Evolutionary conservation across 1,140 invertebrate species (phyloP).

Genomic region (Atopsyche davidsoni): DNA sequence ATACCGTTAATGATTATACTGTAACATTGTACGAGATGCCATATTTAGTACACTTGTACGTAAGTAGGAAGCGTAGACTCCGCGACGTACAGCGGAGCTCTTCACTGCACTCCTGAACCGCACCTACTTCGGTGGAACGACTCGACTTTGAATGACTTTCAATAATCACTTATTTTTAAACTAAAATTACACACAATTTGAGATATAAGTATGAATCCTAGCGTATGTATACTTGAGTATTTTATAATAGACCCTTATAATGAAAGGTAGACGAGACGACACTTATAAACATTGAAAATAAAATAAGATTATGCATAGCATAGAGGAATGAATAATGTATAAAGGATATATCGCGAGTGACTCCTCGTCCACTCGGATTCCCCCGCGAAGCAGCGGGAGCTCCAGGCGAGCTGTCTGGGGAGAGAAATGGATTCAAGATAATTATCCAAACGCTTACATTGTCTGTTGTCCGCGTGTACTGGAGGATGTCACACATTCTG

Average conservation of each 20-base stretch:
- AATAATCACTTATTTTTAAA: constrained; percentile 12
- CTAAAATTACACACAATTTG: constrained; percentile 8
- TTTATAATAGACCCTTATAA: constrained; percentile 27
- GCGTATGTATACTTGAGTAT: constrained; percentile 29
- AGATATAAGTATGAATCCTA: constrained; percentile 24
- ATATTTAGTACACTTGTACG: constrained; percentile 25
- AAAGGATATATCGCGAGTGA: constrained; percentile 19
- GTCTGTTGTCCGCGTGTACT: not conserved
- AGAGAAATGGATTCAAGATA: constrained; percentile 10
- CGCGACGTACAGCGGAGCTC: too few species aligned
- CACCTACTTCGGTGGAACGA: too few species aligned
- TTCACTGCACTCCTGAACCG: not conserved
- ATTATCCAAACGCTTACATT: not conserved
- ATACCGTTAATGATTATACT: constrained; percentile 23
- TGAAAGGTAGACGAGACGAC: constrained; percentile 27
- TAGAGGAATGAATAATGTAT: constrained; percentile 18
- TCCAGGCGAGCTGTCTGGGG: not conserved
- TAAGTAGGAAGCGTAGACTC: constrained; percentile 20
- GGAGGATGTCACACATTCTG: too few species aligned
- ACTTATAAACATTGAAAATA: constrained; percentile 26
- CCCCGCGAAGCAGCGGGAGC: not conserved
- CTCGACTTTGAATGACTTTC: not conserved
- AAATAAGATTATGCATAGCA: constrained; percentile 21
- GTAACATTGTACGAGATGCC: constrained; percentile 26
- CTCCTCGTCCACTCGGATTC: too few species aligned